These are phyloP conservation scores for Phylloscopus trochilus DNA, from an alignment of 2,113 vertebrate genomes.

Conservation along the genomic window DNA sequence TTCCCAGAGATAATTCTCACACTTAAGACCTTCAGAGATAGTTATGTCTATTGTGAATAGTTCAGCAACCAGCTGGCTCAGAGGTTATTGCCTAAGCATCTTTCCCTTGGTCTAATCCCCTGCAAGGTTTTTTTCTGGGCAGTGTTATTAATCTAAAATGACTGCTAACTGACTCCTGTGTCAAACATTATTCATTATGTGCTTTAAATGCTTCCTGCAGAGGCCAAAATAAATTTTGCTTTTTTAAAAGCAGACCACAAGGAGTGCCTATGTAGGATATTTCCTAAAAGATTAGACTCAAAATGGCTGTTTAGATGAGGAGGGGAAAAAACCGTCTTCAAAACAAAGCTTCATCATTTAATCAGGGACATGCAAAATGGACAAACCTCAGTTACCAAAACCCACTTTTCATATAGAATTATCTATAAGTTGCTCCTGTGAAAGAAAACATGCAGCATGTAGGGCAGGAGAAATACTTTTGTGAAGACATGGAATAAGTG, in stretches of 20 bases:
- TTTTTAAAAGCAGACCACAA: neutral
- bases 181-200: conserved; percentile 59
- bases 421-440: neutral
- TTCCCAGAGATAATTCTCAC: conserved; percentile 47
- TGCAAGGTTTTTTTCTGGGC: conserved; percentile 51
- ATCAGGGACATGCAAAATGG: neutral
- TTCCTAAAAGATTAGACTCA: conserved; percentile 50
- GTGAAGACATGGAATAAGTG: neutral
- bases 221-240: conserved; percentile 56
- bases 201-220: conserved; percentile 58
- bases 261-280: conserved; percentile 17
- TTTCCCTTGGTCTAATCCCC: conserved; percentile 49
- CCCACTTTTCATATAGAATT: neutral
- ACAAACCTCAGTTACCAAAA: neutral
- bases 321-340: neutral
- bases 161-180: conserved; percentile 56
- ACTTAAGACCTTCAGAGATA: conserved; percentile 51
- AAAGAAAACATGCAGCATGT: neutral
- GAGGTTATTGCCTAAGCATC: conserved; percentile 58
- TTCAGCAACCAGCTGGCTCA: conserved; percentile 47
- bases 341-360: conserved; percentile 13
- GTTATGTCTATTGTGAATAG: conserved; percentile 43
- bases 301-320: conserved; percentile 5
- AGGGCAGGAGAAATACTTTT: neutral
- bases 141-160: conserved; percentile 59